Evolutionary conservation across 2,113 vertebrate genomes (phyloP).

Genomic region (Leiothrix lutea): DNA sequence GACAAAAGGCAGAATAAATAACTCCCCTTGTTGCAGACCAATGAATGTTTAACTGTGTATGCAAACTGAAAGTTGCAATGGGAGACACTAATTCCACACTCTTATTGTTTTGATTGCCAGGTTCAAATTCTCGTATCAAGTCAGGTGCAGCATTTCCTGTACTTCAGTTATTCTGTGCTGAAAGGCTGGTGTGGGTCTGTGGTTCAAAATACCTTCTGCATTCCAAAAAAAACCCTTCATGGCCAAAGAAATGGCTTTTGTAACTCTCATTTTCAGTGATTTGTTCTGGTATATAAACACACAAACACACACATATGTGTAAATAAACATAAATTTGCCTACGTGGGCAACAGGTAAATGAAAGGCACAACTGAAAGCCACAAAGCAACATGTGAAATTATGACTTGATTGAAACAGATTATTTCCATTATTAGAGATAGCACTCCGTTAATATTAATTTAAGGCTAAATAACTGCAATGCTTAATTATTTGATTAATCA

Average conservation of each 20-base stretch:
- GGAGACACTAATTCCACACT: not conserved
- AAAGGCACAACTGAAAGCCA: not conserved
- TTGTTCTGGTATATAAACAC: not conserved
- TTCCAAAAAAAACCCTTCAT: not conserved
- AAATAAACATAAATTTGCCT: not conserved
- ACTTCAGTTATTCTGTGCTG: not conserved
- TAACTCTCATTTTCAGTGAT: not conserved
- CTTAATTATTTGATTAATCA: not conserved
- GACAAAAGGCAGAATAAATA: not conserved
- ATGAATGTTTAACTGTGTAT: not conserved
- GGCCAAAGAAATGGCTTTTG: not conserved
- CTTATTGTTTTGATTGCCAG: not conserved
- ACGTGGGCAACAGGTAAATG: not conserved
- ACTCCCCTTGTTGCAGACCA: not conserved
- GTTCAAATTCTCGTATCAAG: not conserved
- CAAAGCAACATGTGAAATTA: not conserved
- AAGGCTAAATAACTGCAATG: not conserved
- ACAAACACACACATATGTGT: not conserved
- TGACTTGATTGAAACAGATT: not conserved
- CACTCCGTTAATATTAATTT: not conserved
- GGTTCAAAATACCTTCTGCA: not conserved
- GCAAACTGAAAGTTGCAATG: not conserved
- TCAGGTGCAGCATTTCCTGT: rapidly evolving
- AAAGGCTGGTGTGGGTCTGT: not conserved
- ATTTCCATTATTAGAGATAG: not conserved